Percentiles rank a stretch among this genome's conserved stretches.
phyloP scores from a whole-genome alignment of 2,888 invertebrate species.

The Iselma pallidipennis region DNA sequence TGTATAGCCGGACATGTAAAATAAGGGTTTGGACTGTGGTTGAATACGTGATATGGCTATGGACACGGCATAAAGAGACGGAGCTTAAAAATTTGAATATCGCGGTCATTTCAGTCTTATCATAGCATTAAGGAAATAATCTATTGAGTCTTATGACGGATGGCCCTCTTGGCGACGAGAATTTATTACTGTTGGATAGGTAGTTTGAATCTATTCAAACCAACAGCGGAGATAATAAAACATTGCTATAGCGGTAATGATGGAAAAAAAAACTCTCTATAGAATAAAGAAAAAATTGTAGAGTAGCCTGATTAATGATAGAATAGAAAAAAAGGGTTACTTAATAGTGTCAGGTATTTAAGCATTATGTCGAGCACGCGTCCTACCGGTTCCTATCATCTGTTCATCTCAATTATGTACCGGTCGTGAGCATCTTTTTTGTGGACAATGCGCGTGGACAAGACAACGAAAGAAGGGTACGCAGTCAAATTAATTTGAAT shows the following conservation, averaged over 20 bases:
- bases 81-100: constrained; percentile 59
- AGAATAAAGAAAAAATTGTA: constrained; percentile 24
- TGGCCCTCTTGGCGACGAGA: constrained; percentile 34
- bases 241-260: background rate
- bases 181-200: constrained; percentile 1
- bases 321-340: constrained; percentile 37
- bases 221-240: constrained; percentile 17
- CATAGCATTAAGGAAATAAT: constrained; percentile 55
- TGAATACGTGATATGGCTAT: constrained; percentile 52
- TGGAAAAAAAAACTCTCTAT: background rate
- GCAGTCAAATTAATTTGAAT: background rate
- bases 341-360: constrained; percentile 39
- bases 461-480: constrained; percentile 28
- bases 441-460: constrained; percentile 37
- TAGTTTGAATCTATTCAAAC: constrained; percentile 3
- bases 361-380: constrained; percentile 44
- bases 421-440: constrained; percentile 38
- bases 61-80: constrained; percentile 52
- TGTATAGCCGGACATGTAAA: background rate
- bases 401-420: constrained; percentile 45
- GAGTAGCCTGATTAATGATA: constrained; percentile 39
- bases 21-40: constrained; percentile 20
- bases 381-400: constrained; percentile 48
- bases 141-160: constrained; percentile 53
- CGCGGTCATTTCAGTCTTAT: constrained; percentile 58